Evolutionary conservation across 92 coral and sea anemone species (phyloP), one percentile per base, ranked within the genome.

Genomic region (Heliopora coerulea): DNA sequence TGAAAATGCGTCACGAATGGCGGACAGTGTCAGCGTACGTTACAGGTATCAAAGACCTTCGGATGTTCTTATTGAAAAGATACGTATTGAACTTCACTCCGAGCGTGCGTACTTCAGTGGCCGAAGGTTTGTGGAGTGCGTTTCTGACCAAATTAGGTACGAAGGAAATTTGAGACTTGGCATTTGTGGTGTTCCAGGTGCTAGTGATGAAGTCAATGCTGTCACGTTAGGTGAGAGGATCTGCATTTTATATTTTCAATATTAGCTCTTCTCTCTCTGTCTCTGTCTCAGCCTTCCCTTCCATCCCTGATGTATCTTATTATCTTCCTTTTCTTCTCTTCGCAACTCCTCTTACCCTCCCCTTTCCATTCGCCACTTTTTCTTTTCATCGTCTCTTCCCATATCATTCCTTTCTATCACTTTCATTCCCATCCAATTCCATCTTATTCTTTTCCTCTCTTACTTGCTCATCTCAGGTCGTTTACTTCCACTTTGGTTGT

Each of bases 81-180:
- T 69, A 6, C 44, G 76, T 17, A 69, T 69, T 20, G 76, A 69
- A 34, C 61, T 69, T 31, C 76, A 69, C 52, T 69, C 76, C 5
- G 76, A 69, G 62, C 44, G 33, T 54, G 27, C 61, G 41, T 46
- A 54, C 30, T 69, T 69, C 44, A 69, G 76, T 24, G 76, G 76
- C 7, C 24, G 23, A 9, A 61, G 76, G 5, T 69, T 69, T 34
- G 76, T 69, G 13, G 76, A 69, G 56, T 69, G 76, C 39, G 76
- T 69, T 34, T 29, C 62, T 15, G 76, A 69, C n/a, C 76, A 56
- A 8, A 69, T 69, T n/a, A 28, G 76, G 50, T 14, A 14, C 48
- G 76, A 54, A 34, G 76, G 76, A 18, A 54, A 69, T 21, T 50
- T 49, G 48, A 37, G 39, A 18, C 76, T 69, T n/a, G 76, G 76